These are phyloP conservation scores for Hemicordylus capensis DNA, from an alignment of 2,113 vertebrate genomes.

Conservation along the genomic window DNA sequence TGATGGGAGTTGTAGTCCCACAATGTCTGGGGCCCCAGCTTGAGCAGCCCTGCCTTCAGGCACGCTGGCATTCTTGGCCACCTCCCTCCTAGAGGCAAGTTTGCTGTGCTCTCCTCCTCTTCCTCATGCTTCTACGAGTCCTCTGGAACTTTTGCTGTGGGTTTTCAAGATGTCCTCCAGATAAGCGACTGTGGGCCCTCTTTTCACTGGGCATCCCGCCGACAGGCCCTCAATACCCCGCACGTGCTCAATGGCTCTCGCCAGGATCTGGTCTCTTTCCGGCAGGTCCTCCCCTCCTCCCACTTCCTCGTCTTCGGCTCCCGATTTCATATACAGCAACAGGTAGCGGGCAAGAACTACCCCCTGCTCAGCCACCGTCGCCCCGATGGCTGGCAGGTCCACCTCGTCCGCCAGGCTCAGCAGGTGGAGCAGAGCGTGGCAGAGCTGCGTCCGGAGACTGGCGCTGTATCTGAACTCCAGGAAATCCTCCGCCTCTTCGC, in stretches of 20 bases:
- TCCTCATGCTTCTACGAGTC: constrained; percentile 41
- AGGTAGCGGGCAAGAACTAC: constrained; percentile 74
- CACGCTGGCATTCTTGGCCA: too few species aligned
- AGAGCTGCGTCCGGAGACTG: constrained; percentile 88
- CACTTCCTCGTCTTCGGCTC: constrained; percentile 48
- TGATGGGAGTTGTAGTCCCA: too few species aligned
- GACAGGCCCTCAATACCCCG: constrained; percentile 59
- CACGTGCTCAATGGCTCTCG: constrained; percentile 76
- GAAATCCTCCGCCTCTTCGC: constrained; percentile 90
- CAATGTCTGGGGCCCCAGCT: too few species aligned
- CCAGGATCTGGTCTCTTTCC: constrained; percentile 74
- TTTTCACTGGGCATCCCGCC: constrained; percentile 38
- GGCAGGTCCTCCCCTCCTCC: constrained; percentile 20
- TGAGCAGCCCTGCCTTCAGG: too few species aligned
- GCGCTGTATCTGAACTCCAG: constrained; percentile 94
- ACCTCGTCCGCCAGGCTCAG: constrained; percentile 75
- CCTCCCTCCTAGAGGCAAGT: neutral
- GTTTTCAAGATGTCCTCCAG: constrained; percentile 77
- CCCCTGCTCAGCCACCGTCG: constrained; percentile 67
- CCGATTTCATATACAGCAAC: constrained; percentile 81
- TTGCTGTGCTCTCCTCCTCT: accelerated
- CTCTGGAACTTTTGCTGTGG: constrained; percentile 56
- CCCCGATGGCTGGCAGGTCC: constrained; percentile 79
- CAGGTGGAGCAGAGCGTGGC: constrained; percentile 87
- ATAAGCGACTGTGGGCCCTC: constrained; percentile 70